A percentile compares a stretch with the other conserved stretches of the same genome.
Conservation (phyloP, 2,797 vertebrate species). For the Gymnothorax reevesii region DNA sequence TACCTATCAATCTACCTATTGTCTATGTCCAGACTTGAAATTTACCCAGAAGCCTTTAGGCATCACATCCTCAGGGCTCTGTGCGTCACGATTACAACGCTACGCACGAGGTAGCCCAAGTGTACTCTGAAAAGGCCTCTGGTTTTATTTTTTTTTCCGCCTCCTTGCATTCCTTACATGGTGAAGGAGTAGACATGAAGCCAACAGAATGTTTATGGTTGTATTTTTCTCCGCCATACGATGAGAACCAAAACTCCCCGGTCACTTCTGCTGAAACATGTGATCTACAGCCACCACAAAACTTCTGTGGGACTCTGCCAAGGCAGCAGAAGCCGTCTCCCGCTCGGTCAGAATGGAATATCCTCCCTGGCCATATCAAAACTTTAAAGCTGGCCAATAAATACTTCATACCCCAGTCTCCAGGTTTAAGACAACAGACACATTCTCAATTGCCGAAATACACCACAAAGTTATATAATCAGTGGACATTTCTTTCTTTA, state of each 20-base stretch:
- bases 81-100: too few relatives aligned
- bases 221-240: slow-evolving; percentile 29
- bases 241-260: slow-evolving; percentile 29
- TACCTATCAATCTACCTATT: too few relatives aligned
- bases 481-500: not conserved
- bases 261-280: slow-evolving; percentile 31
- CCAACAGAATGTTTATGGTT: slow-evolving; percentile 30
- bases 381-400: slow-evolving; percentile 25
- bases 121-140: too few relatives aligned
- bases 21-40: too few relatives aligned
- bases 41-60: too few relatives aligned
- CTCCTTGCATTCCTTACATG: slow-evolving; percentile 16
- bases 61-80: too few relatives aligned
- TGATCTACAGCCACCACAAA: slow-evolving; percentile 31
- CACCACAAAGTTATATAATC: not conserved
- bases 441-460: not conserved
- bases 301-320: slow-evolving; percentile 10
- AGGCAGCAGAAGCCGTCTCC: slow-evolving; percentile 37
- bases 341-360: slow-evolving; percentile 23
- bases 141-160: slow-evolving; percentile 5
- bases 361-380: slow-evolving; percentile 38
- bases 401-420: slow-evolving; percentile 31
- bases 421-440: slow-evolving; percentile 34
- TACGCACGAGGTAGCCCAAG: too few relatives aligned
- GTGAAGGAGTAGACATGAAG: slow-evolving; percentile 26